These are phyloP conservation scores for Steinernema khuongi DNA, from an alignment of 1,140 invertebrate species.

Conservation along the genomic window DNA sequence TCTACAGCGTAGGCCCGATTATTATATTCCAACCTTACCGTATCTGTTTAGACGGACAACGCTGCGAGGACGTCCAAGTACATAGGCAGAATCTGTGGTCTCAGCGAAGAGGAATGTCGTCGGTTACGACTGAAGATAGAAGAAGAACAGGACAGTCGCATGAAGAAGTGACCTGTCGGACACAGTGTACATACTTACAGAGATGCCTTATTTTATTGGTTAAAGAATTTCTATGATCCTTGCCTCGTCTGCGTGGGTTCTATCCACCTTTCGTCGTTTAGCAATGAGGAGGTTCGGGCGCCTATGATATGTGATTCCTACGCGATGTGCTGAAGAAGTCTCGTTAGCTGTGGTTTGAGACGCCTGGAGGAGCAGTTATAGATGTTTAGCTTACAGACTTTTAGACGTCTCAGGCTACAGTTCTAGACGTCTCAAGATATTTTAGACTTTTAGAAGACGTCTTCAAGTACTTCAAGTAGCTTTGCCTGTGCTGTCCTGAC, in stretches of 20 bases:
- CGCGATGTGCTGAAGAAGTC: no score
- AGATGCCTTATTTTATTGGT: not conserved
- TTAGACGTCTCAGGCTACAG: no score
- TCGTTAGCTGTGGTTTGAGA: no score
- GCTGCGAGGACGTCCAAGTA: conserved; percentile 26
- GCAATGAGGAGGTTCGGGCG: no score
- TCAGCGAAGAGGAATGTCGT: conserved; percentile 32
- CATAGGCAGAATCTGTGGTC: conserved; percentile 14
- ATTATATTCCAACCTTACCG: not conserved
- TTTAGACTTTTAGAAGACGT: no score
- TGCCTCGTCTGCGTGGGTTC: not conserved
- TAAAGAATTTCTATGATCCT: not conserved
- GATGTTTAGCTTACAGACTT: no score
- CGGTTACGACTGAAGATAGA: conserved; percentile 30
- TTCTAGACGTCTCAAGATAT: no score
- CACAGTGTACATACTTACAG: not conserved
- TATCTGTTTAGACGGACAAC: conserved; percentile 32
- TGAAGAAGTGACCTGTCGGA: not conserved
- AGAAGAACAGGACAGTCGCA: conserved; percentile 23
- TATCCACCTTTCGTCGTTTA: not conserved
- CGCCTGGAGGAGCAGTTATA: no score
- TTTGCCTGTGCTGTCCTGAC: no score
- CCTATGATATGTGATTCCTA: no score
- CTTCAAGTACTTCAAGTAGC: no score
- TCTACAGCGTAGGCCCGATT: not conserved